phyloP scores from a whole-genome alignment of 2,113 vertebrate species.

The Beaufortia kweichowensis region DNA sequence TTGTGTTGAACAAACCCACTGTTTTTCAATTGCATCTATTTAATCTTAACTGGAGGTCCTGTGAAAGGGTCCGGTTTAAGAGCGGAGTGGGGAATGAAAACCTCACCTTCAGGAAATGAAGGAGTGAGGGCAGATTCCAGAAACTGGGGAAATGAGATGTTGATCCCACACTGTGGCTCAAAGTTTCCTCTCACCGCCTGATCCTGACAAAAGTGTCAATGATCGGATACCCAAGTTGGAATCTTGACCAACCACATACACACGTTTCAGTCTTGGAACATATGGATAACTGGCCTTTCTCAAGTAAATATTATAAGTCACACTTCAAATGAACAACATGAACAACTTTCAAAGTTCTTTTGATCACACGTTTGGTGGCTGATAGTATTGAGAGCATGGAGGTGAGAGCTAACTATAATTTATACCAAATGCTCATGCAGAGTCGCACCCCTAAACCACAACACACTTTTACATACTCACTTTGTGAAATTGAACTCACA shows the following conservation, averaged over 20 bases:
- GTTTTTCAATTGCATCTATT: constrained; percentile 32
- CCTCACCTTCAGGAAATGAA: constrained; percentile 24
- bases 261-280: constrained; percentile 11
- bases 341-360: constrained; percentile 54
- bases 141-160: constrained; percentile 36
- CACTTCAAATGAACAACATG: constrained; percentile 39
- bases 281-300: constrained; percentile 43
- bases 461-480: not conserved
- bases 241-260: not conserved
- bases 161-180: constrained; percentile 14
- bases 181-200: not conserved
- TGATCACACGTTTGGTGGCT: constrained; percentile 25
- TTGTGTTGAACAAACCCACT: constrained; percentile 38
- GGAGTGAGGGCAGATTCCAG: constrained; percentile 17
- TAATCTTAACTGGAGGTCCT: constrained; percentile 36
- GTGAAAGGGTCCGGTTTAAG: constrained; percentile 29
- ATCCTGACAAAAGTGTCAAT: not conserved
- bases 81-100: constrained; percentile 27
- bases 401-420: constrained; percentile 26
- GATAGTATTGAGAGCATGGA: constrained; percentile 33
- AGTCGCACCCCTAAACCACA: constrained; percentile 13
- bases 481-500: constrained; percentile 45
- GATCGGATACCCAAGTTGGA: constrained; percentile 11
- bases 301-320: constrained; percentile 23
- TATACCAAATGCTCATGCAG: constrained; percentile 25